Evolutionary conservation across 2,113 vertebrate species (phyloP).

Genomic region (Albula goreensis): DNA sequence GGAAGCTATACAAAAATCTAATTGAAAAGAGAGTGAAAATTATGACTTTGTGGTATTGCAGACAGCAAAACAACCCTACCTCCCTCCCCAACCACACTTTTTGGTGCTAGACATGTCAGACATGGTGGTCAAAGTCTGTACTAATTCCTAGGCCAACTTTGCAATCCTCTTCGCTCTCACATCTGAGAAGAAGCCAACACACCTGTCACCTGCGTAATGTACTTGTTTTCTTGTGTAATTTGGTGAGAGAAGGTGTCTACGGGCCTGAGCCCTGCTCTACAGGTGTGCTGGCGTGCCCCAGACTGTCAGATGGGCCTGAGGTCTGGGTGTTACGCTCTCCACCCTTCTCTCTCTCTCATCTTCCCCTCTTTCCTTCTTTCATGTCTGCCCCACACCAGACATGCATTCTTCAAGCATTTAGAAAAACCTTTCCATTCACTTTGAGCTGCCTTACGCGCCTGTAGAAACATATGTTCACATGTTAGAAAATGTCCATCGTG

Average conservation of each 20-base stretch:
- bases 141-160: neutral
- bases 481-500: neutral
- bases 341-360: neutral
- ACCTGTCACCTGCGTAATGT: neutral
- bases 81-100: neutral
- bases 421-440: neutral
- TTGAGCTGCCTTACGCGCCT: neutral
- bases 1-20: neutral
- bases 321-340: conserved; percentile 10
- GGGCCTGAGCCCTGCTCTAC: conserved; percentile 9
- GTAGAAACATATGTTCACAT: conserved; percentile 6
- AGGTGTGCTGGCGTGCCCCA: conserved; percentile 19
- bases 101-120: neutral
- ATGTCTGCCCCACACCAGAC: conserved; percentile 1
- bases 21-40: neutral
- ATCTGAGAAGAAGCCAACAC: neutral
- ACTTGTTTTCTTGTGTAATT: neutral
- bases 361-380: conserved; percentile 5
- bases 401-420: neutral
- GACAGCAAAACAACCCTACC: neutral
- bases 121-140: conserved; percentile 1
- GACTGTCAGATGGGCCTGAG: neutral
- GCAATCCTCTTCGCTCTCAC: neutral
- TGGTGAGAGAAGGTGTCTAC: neutral
- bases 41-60: neutral